Base-by-base conservation (phyloP, 2,113 vertebrate species). In the Puntigrus tetrazona region DNA sequence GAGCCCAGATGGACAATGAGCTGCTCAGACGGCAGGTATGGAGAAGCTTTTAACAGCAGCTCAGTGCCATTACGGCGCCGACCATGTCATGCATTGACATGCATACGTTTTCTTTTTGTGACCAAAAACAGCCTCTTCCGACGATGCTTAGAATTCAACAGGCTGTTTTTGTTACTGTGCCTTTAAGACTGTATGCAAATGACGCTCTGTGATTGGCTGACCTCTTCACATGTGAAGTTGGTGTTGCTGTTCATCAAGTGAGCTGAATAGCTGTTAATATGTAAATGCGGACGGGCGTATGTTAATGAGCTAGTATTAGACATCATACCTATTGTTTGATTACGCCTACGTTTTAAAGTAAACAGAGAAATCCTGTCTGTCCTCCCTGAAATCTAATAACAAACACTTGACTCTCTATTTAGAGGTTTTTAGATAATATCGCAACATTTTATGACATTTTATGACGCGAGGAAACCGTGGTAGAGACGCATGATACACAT, bases 1-100 rank as follows among this genome's bases (percentile, higher is more conserved):
- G 96, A 86, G 92, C 96, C 87, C 96, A 97, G 90, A 91, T 97
- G 92, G 96, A 98, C 93, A 96, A 97, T 3, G 96, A 96, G 77
- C 87, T 97, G 73, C 93, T 97, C 84, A 91, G 95, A 90, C 96
- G 96, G 84, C 96, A 98, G 96, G 97, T 97, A 91, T 5, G 8
- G 18, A 4, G 43, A 29, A 4, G 43, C 41, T 0, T 52, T 72
- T 72, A 22, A 69, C 65, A 5, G 20, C 67, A 69, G 34, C 65
- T 67, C 10, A n/a, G 47, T 10, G 29, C 8, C 9, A 4, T 2
- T 29, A 45, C 14, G 3, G 31, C 73, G 50, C 2, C 16, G 41
- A 47, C 7, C n/a, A 7, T 8, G 41, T 20, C 25, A 47, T 47
- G n/a, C n/a, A n/a, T n/a, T n/a, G n/a, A n/a, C n/a, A n/a, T n/a